Evolutionary conservation across 53 echinoderm and acorn worm genomes (phyloP), one percentile per base, ranked within the genome.

Genomic region (Actinopyga echinites): DNA sequence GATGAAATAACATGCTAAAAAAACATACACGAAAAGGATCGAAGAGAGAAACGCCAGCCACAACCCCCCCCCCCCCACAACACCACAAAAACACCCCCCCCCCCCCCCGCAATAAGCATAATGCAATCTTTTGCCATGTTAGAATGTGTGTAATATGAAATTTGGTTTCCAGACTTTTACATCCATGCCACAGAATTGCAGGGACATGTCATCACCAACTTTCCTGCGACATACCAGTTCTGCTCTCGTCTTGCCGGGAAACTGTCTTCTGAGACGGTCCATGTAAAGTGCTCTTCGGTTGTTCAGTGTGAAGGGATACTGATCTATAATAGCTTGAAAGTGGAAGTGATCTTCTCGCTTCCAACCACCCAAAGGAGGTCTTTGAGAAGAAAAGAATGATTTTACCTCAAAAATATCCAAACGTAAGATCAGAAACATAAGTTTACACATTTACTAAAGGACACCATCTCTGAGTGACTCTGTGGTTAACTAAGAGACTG

Each of bases 211-310:
- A 49, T 49, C 15, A 49, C n/a, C n/a, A n/a, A n/a, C n/a, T n/a
- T n/a, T n/a, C n/a, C n/a, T n/a, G n/a, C n/a, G 17, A 81, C 91
- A 87, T 81, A 96, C 96, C 88, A 93, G 40, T 37, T 96, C 93
- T 61, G 89, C 64, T 69, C 96, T 85, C 15, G 93, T 69, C 52
- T 94, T 93, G 80, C 86, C 86, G 8, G 93, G 93, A 23, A 96
- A 87, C 34, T 89, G 83, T 57, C 90, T 86, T 26, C 88, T 75
- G 31, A 96, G 81, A 34, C 88, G 86, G 74, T 97, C 92, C 24
- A 97, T 90, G 67, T 97, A 97, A 33, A 97, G 88, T 68, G 73
- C 32, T 82, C 97, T 89, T 63, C 97, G 83, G 79, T 97, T 97
- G 63, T 87, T 30, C 67, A 90, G 77, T 35, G 86, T 92, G 67